Conservation (phyloP, 2,888 invertebrate species). For the Caenorhabditis sulstoni region DNA sequence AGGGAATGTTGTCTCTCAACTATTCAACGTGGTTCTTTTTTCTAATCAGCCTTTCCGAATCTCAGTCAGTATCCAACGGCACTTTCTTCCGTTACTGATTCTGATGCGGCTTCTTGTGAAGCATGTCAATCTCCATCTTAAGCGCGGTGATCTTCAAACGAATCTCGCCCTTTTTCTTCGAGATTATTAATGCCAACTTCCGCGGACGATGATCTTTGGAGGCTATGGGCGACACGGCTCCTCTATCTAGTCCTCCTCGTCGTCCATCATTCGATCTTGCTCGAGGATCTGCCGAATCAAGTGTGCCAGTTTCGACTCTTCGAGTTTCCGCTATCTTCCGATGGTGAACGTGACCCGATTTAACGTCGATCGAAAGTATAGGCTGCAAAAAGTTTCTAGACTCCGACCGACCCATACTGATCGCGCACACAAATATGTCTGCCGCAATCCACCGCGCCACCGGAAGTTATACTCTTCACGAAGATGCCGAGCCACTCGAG, state of each 20-base stretch:
- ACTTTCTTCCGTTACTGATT: conserved; percentile 90
- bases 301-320: conserved; percentile 97
- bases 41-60: too few relatives aligned
- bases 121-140: conserved; percentile 76
- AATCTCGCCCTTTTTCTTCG: conserved; percentile 57
- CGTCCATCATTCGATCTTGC: conserved; percentile 86
- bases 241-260: conserved; percentile 63
- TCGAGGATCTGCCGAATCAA: conserved; percentile 94
- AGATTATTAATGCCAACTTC: conserved; percentile 42
- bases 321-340: conserved; percentile 91
- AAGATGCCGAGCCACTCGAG: conserved; percentile 91
- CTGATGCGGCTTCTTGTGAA: conserved; percentile 78
- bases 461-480: conserved; percentile 97
- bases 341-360: conserved; percentile 88
- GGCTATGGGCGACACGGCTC: conserved; percentile 44
- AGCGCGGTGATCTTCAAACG: conserved; percentile 73
- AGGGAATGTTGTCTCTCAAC: conserved; percentile 83
- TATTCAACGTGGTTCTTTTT: conserved; percentile 94
- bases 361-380: conserved; percentile 94
- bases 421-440: conserved; percentile 83
- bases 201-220: conserved; percentile 26
- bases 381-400: conserved; percentile 98
- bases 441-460: conserved; percentile 90
- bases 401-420: conserved; percentile 96
- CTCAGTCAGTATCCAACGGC: too few relatives aligned